phyloP scores from a whole-genome alignment of 2,797 vertebrate genomes.

The Melanotaenia nigrans region DNA sequence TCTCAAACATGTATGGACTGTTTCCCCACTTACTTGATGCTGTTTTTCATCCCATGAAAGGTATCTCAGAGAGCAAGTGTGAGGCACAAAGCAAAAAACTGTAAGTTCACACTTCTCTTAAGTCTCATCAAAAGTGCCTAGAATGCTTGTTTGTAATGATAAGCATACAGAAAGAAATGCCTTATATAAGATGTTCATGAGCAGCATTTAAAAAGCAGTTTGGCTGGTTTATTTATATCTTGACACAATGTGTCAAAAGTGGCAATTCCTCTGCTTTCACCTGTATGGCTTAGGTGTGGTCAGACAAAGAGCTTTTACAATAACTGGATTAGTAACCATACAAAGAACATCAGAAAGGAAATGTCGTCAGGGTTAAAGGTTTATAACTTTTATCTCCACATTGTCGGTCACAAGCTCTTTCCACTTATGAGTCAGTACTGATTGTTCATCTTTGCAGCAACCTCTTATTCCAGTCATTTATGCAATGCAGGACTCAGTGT shows the following conservation, averaged over 20 bases:
- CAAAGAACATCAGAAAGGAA: background rate
- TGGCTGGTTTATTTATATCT: conserved; percentile 18
- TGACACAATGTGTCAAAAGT: background rate
- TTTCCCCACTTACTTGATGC: background rate
- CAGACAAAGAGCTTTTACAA: background rate
- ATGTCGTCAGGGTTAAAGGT: conserved; percentile 19
- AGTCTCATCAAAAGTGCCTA: background rate
- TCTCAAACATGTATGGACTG: background rate
- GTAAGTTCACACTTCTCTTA: conserved; percentile 64
- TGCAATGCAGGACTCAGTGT: background rate
- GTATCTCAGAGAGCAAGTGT: conserved; percentile 72
- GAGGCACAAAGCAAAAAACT: conserved; percentile 73
- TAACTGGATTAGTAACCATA: conserved; percentile 3
- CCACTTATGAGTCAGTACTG: background rate
- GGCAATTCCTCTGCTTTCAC: conserved; percentile 13
- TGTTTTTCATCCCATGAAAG: conserved; percentile 49
- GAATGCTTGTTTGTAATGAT: background rate
- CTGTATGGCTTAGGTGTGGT: conserved; percentile 7
- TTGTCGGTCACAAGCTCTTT: conserved; percentile 10
- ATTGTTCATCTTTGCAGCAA: conserved; percentile 5
- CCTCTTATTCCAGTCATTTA: conserved; percentile 3
- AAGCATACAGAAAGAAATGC: background rate
- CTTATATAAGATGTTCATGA: conserved; percentile 10
- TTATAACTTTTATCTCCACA: conserved; percentile 37
- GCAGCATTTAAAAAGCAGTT: conserved; percentile 6